Conservation (phyloP, 2,888 invertebrate species). For the Melolontha melolontha region DNA sequence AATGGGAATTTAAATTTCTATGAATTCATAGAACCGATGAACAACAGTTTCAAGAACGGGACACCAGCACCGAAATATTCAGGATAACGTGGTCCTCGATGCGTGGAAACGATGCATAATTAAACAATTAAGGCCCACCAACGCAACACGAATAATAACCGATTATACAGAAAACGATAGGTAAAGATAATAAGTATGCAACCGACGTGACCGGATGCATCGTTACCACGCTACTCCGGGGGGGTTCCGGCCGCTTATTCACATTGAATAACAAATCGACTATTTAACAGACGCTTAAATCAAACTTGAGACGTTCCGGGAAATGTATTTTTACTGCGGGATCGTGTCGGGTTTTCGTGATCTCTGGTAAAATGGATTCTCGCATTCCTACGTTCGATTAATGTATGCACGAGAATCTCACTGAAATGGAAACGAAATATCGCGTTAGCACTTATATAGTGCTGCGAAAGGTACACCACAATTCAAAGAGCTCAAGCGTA, state of each 20-base stretch:
- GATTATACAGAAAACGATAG: constrained; percentile 43
- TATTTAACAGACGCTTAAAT: constrained; percentile 10
- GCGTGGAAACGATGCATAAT: constrained; percentile 33
- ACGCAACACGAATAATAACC: constrained; percentile 38
- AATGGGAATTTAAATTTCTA: too few species aligned
- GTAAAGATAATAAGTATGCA: constrained; percentile 39
- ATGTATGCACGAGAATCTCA: too few species aligned
- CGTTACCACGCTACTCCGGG: constrained; percentile 38
- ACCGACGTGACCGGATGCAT: constrained; percentile 46
- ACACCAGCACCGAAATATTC: too few species aligned
- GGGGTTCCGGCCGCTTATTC: constrained; percentile 45
- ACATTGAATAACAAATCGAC: constrained; percentile 44
- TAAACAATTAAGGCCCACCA: constrained; percentile 40
- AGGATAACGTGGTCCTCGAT: too few species aligned
- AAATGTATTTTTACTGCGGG: constrained; percentile 16
- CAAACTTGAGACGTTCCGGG: constrained; percentile 4
- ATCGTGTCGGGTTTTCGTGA: constrained; percentile 2
- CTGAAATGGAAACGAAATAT: too few species aligned
- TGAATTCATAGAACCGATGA: too few species aligned
- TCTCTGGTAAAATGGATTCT: too few species aligned
- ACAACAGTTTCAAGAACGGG: too few species aligned
- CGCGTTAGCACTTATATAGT: too few species aligned
- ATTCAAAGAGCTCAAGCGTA: too few species aligned
- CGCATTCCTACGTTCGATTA: too few species aligned
- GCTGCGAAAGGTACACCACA: too few species aligned